phyloP scores from a whole-genome alignment of 2,797 vertebrate species.

The Dryobates pubescens region DNA sequence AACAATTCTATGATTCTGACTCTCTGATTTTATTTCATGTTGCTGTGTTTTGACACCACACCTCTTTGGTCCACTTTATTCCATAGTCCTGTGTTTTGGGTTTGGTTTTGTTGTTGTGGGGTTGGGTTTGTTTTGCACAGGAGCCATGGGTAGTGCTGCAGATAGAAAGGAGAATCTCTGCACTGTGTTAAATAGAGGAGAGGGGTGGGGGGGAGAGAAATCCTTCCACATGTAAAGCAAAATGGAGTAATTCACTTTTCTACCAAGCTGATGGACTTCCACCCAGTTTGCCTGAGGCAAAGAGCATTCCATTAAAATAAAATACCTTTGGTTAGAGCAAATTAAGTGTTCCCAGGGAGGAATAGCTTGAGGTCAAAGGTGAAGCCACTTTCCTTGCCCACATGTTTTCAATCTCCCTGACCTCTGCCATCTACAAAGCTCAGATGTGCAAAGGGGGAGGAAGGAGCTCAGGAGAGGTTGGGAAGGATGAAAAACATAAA shows the following conservation, averaged over 20 bases:
- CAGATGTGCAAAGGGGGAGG: conserved; percentile 54
- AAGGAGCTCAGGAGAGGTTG: conserved; percentile 36
- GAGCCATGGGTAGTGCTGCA: too few species aligned
- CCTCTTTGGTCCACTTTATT: conserved; percentile 32
- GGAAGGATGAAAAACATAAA: conserved; percentile 25
- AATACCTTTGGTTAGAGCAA: conserved; percentile 70
- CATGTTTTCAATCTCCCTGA: conserved; percentile 73
- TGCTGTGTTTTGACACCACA: neutral
- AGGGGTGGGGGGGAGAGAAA: too few species aligned
- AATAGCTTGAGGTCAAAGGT: conserved; percentile 70
- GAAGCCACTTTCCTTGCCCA: conserved; percentile 66
- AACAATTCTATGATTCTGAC: too few species aligned
- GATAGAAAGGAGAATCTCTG: too few species aligned
- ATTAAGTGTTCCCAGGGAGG: conserved; percentile 71
- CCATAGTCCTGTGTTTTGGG: neutral
- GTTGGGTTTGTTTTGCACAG: too few species aligned
- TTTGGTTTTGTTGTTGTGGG: neutral
- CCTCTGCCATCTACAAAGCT: conserved; percentile 69
- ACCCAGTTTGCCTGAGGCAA: conserved; percentile 66
- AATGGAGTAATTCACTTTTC: conserved; percentile 68
- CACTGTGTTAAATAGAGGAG: too few species aligned
- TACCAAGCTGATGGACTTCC: conserved; percentile 71
- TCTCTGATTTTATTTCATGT: too few species aligned
- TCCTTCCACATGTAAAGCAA: conserved; percentile 18
- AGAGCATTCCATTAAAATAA: conserved; percentile 72